Evolutionary conservation across 2,888 invertebrate genomes (phyloP).

Genomic region (Pyrgus malvae): DNA sequence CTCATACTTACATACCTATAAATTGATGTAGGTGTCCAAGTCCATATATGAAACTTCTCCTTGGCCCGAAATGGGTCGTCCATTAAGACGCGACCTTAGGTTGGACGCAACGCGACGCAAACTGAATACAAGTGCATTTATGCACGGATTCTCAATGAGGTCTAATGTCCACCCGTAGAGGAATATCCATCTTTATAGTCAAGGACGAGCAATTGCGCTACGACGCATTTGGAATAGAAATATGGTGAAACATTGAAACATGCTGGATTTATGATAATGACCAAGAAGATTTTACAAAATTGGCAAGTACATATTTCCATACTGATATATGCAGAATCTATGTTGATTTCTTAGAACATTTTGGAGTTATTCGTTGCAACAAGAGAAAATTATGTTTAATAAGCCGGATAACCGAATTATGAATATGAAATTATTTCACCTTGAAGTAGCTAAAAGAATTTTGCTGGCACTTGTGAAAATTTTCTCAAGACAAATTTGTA

Average conservation of each 20-base stretch:
- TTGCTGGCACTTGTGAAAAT: constrained; percentile 46
- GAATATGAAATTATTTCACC: neutral
- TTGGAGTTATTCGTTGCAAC: no score
- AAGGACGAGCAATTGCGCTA: constrained; percentile 57
- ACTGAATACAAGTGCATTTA: constrained; percentile 56
- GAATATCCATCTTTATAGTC: constrained; percentile 43
- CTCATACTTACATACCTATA: no score
- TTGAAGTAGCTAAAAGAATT: constrained; percentile 40
- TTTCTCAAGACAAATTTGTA: constrained; percentile 54
- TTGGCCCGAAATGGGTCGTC: constrained; percentile 41
- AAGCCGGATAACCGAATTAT: no score
- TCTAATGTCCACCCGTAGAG: constrained; percentile 56
- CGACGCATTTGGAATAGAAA: neutral
- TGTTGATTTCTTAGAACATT: no score
- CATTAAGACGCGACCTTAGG: constrained; percentile 42
- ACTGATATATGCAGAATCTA: no score
- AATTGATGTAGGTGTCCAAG: no score
- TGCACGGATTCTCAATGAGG: constrained; percentile 53
- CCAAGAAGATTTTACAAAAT: no score
- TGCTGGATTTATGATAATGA: no score
- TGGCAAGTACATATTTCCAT: no score
- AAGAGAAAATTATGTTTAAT: no score
- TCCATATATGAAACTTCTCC: constrained; percentile 27
- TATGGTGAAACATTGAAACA: no score
- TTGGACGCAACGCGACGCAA: constrained; percentile 43